These are phyloP conservation scores for Pelobates cultripes DNA, from an alignment of 2,797 vertebrate species.

Conservation along the genomic window DNA sequence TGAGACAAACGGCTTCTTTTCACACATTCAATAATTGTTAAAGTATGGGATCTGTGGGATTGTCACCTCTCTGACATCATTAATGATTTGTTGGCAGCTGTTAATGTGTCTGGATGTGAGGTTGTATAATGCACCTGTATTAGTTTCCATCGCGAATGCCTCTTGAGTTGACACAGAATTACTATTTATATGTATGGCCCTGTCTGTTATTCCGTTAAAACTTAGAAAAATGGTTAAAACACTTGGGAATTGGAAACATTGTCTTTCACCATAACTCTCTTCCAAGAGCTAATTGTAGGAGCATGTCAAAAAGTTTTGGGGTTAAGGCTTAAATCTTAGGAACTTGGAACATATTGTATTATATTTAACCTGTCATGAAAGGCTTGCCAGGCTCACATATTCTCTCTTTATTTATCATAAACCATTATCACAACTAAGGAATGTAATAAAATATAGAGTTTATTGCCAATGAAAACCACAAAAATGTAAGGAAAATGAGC, in stretches of 20 bases:
- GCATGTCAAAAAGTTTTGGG: background rate
- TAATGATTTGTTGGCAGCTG: too few species aligned
- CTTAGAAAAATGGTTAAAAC: too few species aligned
- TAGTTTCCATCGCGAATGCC: too few species aligned
- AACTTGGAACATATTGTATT: background rate
- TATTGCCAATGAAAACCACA: slow-evolving; percentile 11
- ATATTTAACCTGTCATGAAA: slow-evolving; percentile 11
- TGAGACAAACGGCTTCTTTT: too few species aligned
- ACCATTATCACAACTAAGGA: slow-evolving; percentile 6
- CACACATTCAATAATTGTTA: too few species aligned
- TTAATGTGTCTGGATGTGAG: too few species aligned
- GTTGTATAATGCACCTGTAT: too few species aligned
- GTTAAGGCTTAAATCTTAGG: background rate
- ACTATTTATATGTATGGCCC: too few species aligned
- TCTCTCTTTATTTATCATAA: slow-evolving; percentile 18
- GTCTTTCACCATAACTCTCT: background rate
- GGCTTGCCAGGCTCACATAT: slow-evolving; percentile 6
- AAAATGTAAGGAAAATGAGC: background rate
- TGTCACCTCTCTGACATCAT: too few species aligned
- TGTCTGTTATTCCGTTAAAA: too few species aligned
- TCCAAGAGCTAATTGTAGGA: background rate
- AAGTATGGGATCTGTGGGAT: too few species aligned
- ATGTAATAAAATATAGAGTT: slow-evolving; percentile 24
- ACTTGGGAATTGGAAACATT: background rate
- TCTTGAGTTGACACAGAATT: too few species aligned